Evolutionary conservation across 2,797 vertebrate genomes (phyloP).

Genomic region (Sebastiscus albofasciatus): DNA sequence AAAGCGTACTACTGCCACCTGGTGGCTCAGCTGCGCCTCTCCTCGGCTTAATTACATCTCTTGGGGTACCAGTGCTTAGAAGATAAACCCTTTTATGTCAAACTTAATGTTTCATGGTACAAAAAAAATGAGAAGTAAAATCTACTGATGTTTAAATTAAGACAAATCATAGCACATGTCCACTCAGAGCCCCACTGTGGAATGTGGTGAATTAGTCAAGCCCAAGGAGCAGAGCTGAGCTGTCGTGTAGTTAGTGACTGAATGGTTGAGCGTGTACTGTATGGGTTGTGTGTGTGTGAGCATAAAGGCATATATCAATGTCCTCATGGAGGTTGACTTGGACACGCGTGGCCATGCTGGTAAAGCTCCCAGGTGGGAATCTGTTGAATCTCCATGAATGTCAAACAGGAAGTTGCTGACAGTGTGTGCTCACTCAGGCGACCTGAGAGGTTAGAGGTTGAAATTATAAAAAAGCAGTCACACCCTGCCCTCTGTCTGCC

Average conservation of each 20-base stretch:
- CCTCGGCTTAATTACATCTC: slow-evolving; percentile 74
- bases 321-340: neutral
- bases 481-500: neutral
- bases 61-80: slow-evolving; percentile 48
- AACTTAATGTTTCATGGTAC: slow-evolving; percentile 74
- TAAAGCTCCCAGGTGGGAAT: slow-evolving; percentile 26
- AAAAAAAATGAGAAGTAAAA: slow-evolving; percentile 63
- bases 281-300: neutral
- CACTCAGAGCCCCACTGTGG: slow-evolving; percentile 41
- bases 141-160: slow-evolving; percentile 73
- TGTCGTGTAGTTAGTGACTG: slow-evolving; percentile 3
- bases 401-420: slow-evolving; percentile 36
- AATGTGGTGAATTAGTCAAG: slow-evolving; percentile 45
- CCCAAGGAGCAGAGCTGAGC: slow-evolving; percentile 17
- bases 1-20: slow-evolving; percentile 76
- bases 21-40: slow-evolving; percentile 48
- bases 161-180: slow-evolving; percentile 66
- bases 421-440: neutral
- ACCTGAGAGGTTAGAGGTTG: neutral
- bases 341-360: neutral
- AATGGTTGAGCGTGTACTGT: neutral
- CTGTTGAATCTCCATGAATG: slow-evolving; percentile 20
- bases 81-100: slow-evolving; percentile 72
- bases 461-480: slow-evolving; percentile 16
- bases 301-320: neutral